Evolutionary conservation across 2,113 vertebrate species (phyloP), one percentile per base, ranked within the genome.

Genomic region (Salvelinus alpinus): DNA sequence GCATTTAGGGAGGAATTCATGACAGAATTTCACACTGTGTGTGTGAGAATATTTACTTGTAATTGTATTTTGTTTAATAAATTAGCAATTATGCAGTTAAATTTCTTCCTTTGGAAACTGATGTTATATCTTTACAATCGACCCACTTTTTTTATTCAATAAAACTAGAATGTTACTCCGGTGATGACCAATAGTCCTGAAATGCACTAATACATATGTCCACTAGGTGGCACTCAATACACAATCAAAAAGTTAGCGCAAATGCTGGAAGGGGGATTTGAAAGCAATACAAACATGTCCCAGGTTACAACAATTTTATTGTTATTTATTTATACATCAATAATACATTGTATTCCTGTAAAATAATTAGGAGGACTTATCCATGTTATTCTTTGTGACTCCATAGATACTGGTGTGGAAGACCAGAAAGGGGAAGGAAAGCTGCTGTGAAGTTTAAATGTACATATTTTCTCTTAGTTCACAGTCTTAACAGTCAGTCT

Each of bases 381-480:
- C 92, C 92, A 95, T 88, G 87, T 94, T 92, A 93, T 75, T 90
- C 83, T 92, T 93, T 89, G 91, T 91, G 93, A 95, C 92, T 94
- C 94, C 95, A 96, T 95, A 94, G 95, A 97, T 95, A 96, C 96
- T 96, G 96, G 93, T 93, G 95, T 97, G 95, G 96, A 96, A 96
- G 95, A 95, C 94, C 92, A 93, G 94, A 90, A 84, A 70, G 80
- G 69, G 91, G 85, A 67, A 79, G 75, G 87, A 89, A 89, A 91
- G 90, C 90, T 78, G 86, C 83, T 88, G 85, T 78, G 80, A 88
- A 87, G 25, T 44, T 72, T 22, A n/a, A 18, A 70, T 75, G 79
- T 73, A 82, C 76, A 85, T 69, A 70, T 73, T 73, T n/a, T 67
- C 75, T n/a, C 94, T 57, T 75, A 66, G 72, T 60, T 73, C 67